A percentile compares a stretch with the other conserved stretches of the same genome.
These are phyloP conservation scores for Prunella himalayana DNA, from an alignment of 2,113 vertebrate species.

Conservation along the genomic window DNA sequence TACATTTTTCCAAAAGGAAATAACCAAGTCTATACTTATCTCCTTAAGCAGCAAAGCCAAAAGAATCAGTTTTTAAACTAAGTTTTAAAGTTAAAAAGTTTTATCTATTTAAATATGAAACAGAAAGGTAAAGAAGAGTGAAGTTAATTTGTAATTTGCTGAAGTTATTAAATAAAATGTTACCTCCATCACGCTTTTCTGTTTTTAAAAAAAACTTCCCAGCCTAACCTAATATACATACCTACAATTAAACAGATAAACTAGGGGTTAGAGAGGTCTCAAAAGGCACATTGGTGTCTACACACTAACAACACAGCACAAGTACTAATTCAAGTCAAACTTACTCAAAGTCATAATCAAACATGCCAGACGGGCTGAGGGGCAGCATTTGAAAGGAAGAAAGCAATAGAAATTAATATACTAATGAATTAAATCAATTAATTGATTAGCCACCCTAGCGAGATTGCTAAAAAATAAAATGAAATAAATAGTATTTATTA, in stretches of 20 bases:
- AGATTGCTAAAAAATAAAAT: slow-evolving; percentile 51
- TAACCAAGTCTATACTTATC: slow-evolving; percentile 56
- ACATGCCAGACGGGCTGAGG: slow-evolving; percentile 99
- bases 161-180: slow-evolving; percentile 82
- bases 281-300: slow-evolving; percentile 73
- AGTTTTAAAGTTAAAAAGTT: slow-evolving; percentile 53
- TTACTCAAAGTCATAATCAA: slow-evolving; percentile 99
- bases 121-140: slow-evolving; percentile 69
- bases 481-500: background rate
- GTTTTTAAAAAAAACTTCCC: slow-evolving; percentile 81
- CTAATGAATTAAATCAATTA: slow-evolving; percentile 76
- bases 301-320: slow-evolving; percentile 80
- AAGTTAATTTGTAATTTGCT: slow-evolving; percentile 74
- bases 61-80: slow-evolving; percentile 64
- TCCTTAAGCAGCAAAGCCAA: slow-evolving; percentile 75
- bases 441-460: slow-evolving; percentile 78
- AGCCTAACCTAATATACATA: slow-evolving; percentile 85
- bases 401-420: slow-evolving; percentile 95
- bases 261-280: slow-evolving; percentile 77
- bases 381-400: slow-evolving; percentile 91
- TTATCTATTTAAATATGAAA: slow-evolving; percentile 65
- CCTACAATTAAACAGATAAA: slow-evolving; percentile 85
- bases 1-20: slow-evolving; percentile 56
- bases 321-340: slow-evolving; percentile 89
- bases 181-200: slow-evolving; percentile 81